These are phyloP conservation scores for Gopherus evgoodei DNA, from an alignment of 2,113 vertebrate genomes.

Conservation along the genomic window DNA sequence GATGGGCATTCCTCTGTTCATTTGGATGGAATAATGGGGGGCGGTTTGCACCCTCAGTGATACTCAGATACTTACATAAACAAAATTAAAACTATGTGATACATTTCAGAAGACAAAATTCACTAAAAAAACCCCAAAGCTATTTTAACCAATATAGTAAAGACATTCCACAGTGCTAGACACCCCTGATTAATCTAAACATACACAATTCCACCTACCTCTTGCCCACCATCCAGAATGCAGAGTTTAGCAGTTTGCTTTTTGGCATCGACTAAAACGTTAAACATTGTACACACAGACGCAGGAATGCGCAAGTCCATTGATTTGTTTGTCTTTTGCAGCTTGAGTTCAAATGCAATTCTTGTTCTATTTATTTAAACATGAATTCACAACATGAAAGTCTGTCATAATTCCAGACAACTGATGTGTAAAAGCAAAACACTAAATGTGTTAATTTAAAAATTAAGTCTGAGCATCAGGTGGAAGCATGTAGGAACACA, in stretches of 20 bases:
- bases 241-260: constrained; percentile 94
- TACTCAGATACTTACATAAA: neutral
- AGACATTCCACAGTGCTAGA: neutral
- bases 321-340: constrained; percentile 91
- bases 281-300: constrained; percentile 96
- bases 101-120: neutral
- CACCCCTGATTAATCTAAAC: neutral
- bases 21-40: constrained; percentile 12
- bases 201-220: constrained; percentile 79
- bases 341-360: constrained; percentile 91
- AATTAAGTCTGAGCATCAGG: neutral
- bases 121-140: neutral
- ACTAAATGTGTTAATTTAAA: constrained; percentile 34
- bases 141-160: neutral
- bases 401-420: constrained; percentile 6
- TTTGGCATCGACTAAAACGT: constrained; percentile 94
- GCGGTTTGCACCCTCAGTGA: neutral
- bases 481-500: neutral
- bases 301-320: constrained; percentile 89
- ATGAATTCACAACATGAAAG: constrained; percentile 50
- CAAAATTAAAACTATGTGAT: neutral
- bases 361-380: constrained; percentile 88
- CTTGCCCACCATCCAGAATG: constrained; percentile 90
- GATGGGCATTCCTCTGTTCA: constrained; percentile 15
- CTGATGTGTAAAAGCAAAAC: constrained; percentile 19